Conservation (phyloP, 2,888 invertebrate genomes). For the Drosophila anomalata region DNA sequence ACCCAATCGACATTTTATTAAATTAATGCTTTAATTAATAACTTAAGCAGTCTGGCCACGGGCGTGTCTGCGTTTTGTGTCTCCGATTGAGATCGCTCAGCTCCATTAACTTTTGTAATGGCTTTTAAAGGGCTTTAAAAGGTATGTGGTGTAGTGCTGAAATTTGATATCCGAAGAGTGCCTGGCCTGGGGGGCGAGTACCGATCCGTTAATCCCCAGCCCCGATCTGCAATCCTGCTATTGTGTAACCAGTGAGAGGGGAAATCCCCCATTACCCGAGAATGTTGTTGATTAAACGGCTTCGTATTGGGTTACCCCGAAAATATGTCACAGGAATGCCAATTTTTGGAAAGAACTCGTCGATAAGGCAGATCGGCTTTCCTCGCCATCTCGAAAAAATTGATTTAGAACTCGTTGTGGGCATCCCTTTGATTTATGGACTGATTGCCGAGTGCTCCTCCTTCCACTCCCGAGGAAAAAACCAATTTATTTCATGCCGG, state of each 20-base stretch:
- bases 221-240: conserved; percentile 35
- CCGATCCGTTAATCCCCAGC: conserved; percentile 5
- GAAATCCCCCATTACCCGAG: conserved; percentile 24
- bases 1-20: conserved; percentile 64
- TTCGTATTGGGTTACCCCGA: conserved; percentile 48
- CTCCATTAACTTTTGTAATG: conserved; percentile 71
- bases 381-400: conserved; percentile 3
- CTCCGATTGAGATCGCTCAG: conserved; percentile 42
- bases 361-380: conserved; percentile 40
- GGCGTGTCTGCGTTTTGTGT: conserved; percentile 52
- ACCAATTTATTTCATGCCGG: conserved; percentile 63
- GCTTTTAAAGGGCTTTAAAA: conserved; percentile 71
- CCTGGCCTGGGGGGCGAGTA: conserved; percentile 6
- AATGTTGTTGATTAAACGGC: conserved; percentile 49
- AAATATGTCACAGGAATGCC: conserved; percentile 26
- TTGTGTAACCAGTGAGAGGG: conserved; percentile 68
- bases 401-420: conserved; percentile 17
- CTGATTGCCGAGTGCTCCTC: conserved; percentile 12
- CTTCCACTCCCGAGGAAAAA: conserved; percentile 24
- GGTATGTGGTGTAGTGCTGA: conserved; percentile 63
- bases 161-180: conserved; percentile 59
- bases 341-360: conserved; percentile 26
- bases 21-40: conserved; percentile 73
- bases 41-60: conserved; percentile 52
- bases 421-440: conserved; percentile 35